Evolutionary conservation across 2,113 vertebrate species (phyloP).

Genomic region (Lagopus leucura): DNA sequence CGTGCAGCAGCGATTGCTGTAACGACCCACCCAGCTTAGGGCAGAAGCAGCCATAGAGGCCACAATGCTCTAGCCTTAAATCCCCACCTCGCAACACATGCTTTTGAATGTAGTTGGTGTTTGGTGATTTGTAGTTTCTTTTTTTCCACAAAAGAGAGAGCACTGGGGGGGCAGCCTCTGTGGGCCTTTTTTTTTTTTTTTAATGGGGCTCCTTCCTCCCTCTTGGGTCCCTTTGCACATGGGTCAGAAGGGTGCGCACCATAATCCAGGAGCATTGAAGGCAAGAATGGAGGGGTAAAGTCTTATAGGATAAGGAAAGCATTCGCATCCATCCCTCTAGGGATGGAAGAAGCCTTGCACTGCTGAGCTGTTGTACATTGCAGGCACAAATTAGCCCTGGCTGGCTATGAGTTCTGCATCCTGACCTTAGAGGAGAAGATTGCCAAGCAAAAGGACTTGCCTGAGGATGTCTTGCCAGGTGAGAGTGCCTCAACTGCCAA

Average conservation of each 20-base stretch:
- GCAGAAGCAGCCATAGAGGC: not conserved
- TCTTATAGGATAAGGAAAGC: not conserved
- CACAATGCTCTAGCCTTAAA: not conserved
- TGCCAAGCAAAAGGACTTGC: constrained; percentile 78
- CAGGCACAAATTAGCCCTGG: constrained; percentile 88
- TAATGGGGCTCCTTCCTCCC: not conserved
- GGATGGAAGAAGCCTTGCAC: not conserved
- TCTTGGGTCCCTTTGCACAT: not conserved
- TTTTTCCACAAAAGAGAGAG: not conserved
- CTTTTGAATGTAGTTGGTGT: not conserved
- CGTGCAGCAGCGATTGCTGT: not conserved
- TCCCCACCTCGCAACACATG: not conserved
- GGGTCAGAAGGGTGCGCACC: not conserved
- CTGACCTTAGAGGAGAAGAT: constrained; percentile 91
- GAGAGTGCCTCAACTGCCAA: not conserved
- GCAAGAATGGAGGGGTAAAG: not conserved
- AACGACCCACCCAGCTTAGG: not conserved
- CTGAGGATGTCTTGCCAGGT: constrained; percentile 83
- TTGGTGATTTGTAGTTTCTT: not conserved
- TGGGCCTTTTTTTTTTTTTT: not conserved
- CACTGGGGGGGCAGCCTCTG: not conserved
- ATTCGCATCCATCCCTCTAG: not conserved
- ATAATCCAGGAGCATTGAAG: not conserved
- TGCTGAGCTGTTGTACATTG: not conserved
- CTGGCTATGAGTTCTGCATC: constrained; percentile 92